Base-by-base conservation (phyloP, 2,888 invertebrate species). In the Ornithoptera priamus region DNA sequence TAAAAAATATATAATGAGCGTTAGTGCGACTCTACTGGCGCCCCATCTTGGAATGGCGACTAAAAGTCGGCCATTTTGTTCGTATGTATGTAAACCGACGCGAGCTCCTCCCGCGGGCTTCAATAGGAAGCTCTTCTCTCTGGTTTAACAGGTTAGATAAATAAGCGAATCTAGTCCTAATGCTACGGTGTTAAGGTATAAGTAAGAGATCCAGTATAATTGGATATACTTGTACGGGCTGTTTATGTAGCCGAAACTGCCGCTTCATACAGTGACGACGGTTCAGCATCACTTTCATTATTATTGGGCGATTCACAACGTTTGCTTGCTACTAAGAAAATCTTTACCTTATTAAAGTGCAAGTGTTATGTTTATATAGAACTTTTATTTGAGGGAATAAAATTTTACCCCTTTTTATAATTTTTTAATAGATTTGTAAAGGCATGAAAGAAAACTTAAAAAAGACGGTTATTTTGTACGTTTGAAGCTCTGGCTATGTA, bases 211-310 rank as follows among this genome's bases (percentile, higher is more conserved):
- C 73, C 71, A 72, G 72, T 78, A 78, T 76, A 60, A 69, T 53
- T 81, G 80, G 85, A 83, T 77, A 74, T 74, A 75, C 81, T 80
- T 89, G 89, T 90, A 92, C 90, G 88, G 90, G 85, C 90, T 93
- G 93, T 93, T 93, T 93, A 93, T 92, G 91, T 92, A 90, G 92
- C 92, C 91, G 85, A 92, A 93, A 93, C 90, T 86, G 92, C 85
- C 91, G 90, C 90, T 92, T 92, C 91, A 92, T 92, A 92, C 90
- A 91, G 89, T 90, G 89, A 87, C 88, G 88, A 88, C 91, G 88
- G 88, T 89, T 86, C 85, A 83, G 85, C 89, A 90, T 92, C 92
- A 89, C 87, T 90, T 93, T 93, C 93, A 93, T 93, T 93, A 92
- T 93, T 93, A 93, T 93, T 92, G 89, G 91, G 87, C 93, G 90